Conservation (phyloP, 2,113 vertebrate genomes). For the Xiphophorus maculatus region DNA sequence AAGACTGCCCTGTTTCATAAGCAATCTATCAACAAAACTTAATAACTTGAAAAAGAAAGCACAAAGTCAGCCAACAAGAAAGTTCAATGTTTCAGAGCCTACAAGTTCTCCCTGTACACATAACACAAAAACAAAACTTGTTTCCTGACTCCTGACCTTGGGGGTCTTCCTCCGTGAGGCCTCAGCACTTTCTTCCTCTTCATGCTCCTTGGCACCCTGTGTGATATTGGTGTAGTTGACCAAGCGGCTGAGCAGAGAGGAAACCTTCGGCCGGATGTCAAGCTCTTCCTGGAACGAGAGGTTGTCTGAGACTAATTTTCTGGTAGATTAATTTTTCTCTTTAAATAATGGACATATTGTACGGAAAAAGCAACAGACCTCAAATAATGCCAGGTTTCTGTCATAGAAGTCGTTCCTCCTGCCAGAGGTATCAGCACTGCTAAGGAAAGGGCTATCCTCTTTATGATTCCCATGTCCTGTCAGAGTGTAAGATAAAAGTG, state of each 20-base stretch:
- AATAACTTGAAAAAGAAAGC: conserved; percentile 49
- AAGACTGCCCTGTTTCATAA: conserved; percentile 28
- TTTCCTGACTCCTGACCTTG: conserved; percentile 81
- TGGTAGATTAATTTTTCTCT: not conserved
- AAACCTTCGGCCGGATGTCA: conserved; percentile 97
- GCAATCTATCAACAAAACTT: conserved; percentile 65
- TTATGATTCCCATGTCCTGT: conserved; percentile 92
- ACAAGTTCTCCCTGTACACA: conserved; percentile 1
- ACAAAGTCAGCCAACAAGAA: not conserved
- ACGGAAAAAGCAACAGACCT: conserved; percentile 78
- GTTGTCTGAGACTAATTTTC: not conserved
- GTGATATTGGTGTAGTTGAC: conserved; percentile 97
- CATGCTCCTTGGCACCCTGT: conserved; percentile 96
- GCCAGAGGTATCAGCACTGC: conserved; percentile 78
- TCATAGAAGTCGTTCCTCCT: conserved; percentile 95
- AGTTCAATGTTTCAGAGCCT: conserved; percentile 42
- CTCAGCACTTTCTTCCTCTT: conserved; percentile 90
- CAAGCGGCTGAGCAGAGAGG: conserved; percentile 93
- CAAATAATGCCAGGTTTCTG: conserved; percentile 95
- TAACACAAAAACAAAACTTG: conserved; percentile 17
- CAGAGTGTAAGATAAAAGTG: conserved; percentile 8
- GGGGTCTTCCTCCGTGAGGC: conserved; percentile 84
- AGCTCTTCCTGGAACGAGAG: conserved; percentile 87
- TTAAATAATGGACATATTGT: not conserved
- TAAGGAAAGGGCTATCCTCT: conserved; percentile 94